A percentile compares a stretch with the other conserved stretches of the same genome.
Conservation (phyloP, 2,888 invertebrate genomes). For the Clivina fossor region DNA sequence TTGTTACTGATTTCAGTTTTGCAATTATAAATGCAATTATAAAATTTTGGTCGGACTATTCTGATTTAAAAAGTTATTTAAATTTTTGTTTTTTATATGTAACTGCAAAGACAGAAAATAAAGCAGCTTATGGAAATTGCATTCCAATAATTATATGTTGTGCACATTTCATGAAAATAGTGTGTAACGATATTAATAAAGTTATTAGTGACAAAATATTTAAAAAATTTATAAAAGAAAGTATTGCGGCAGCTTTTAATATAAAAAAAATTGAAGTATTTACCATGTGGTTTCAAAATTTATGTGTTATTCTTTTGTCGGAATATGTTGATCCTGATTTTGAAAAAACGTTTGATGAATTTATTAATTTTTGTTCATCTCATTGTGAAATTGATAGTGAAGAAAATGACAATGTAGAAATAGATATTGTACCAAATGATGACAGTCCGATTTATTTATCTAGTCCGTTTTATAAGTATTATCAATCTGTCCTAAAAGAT, state of each 20-base stretch:
- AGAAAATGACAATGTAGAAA: neutral
- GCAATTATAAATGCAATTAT: slow-evolving; percentile 10
- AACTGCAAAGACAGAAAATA: neutral
- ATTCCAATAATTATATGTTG: slow-evolving; percentile 8
- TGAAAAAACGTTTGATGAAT: too few relatives aligned
- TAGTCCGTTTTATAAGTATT: neutral
- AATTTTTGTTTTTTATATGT: neutral
- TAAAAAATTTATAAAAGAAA: slow-evolving; percentile 9
- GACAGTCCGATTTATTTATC: slow-evolving; percentile 2
- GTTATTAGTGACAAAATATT: neutral
- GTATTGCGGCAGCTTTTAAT: neutral
- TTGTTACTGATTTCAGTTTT: slow-evolving; percentile 8
- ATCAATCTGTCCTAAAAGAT: too few relatives aligned
- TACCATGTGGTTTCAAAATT: neutral
- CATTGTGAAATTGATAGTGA: neutral
- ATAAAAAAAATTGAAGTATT: neutral
- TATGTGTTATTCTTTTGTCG: slow-evolving; percentile 3
- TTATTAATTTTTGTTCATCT: too few relatives aligned
- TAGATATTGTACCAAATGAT: neutral
- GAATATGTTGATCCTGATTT: too few relatives aligned
- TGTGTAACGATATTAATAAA: slow-evolving; percentile 10
- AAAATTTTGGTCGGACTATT: neutral
- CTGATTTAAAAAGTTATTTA: slow-evolving; percentile 7
- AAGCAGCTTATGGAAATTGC: neutral
- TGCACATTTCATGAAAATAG: slow-evolving; percentile 11